These are phyloP conservation scores for Elysia chlorotica DNA, from an alignment of 1,140 invertebrate genomes.

Conservation along the genomic window DNA sequence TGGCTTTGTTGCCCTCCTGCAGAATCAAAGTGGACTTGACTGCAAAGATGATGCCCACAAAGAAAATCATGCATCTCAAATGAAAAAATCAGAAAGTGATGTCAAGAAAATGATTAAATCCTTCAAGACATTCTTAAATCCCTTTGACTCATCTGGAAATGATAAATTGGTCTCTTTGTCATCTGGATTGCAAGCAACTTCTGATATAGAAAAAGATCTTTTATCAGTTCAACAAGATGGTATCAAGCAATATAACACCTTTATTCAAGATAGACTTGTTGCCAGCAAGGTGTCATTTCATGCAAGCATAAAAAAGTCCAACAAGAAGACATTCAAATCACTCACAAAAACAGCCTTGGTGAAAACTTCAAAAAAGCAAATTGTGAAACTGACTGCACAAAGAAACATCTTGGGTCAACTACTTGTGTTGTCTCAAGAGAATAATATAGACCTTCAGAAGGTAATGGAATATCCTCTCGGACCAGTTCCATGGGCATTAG, in stretches of 20 bases:
- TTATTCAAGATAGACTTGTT: not conserved
- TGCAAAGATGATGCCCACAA: slow-evolving; percentile 13
- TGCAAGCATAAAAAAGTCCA: not conserved
- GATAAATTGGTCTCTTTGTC: slow-evolving; percentile 20
- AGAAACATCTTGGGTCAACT: slow-evolving; percentile 3
- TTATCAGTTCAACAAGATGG: slow-evolving; percentile 1
- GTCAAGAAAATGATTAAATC: slow-evolving; percentile 19
- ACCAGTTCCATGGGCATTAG: not conserved
- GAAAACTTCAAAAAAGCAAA: not conserved
- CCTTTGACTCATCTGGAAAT: slow-evolving; percentile 20
- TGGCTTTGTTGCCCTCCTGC: not conserved
- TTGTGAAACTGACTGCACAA: not conserved
- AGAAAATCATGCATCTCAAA: slow-evolving; percentile 23
- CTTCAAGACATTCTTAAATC: slow-evolving; percentile 22
- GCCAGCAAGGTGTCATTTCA: slow-evolving; percentile 3
- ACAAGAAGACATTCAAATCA: not conserved
- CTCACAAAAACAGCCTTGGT: not conserved
- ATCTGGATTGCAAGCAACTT: slow-evolving; percentile 9
- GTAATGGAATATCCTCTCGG: slow-evolving; percentile 2
- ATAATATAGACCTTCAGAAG: not conserved
- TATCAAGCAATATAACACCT: slow-evolving; percentile 8
- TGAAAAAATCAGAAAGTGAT: slow-evolving; percentile 22
- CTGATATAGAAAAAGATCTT: slow-evolving; percentile 14
- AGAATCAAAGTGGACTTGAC: not conserved
- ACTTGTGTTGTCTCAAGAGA: not conserved